Conservation (phyloP, 2,888 invertebrate species). For the Limnephilus marmoratus region DNA sequence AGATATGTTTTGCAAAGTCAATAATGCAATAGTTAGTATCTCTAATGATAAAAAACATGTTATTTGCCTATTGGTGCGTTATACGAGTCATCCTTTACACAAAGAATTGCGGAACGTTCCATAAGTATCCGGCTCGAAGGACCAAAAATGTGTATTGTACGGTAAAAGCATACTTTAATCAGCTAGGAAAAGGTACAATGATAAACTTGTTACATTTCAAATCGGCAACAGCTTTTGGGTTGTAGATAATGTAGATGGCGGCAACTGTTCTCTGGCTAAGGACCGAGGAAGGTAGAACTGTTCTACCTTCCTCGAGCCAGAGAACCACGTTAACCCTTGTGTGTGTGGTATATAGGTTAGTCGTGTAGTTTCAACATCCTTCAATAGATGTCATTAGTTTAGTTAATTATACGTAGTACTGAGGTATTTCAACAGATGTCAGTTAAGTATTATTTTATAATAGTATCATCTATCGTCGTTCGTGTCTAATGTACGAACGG, state of each 20-base stretch:
- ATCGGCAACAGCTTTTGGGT: not conserved
- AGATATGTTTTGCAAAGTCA: not conserved
- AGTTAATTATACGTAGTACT: too few species aligned
- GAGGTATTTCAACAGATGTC: too few species aligned
- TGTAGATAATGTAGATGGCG: fast-evolving
- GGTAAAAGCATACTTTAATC: not conserved
- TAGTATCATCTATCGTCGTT: too few species aligned
- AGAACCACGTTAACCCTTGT: too few species aligned
- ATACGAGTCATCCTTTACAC: not conserved
- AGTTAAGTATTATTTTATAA: too few species aligned
- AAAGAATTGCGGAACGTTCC: not conserved
- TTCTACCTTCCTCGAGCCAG: not conserved
- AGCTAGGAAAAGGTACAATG: not conserved
- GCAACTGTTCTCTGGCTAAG: not conserved
- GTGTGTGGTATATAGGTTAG: too few species aligned
- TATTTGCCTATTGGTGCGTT: not conserved
- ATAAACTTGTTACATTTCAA: not conserved
- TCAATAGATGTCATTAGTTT: too few species aligned
- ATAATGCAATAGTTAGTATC: not conserved
- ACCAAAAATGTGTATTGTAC: not conserved
- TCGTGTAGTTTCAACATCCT: too few species aligned
- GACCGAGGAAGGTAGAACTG: too few species aligned
- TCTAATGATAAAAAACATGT: not conserved
- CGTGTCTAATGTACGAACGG: too few species aligned
- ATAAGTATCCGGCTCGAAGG: not conserved